phyloP scores from a whole-genome alignment of 2,113 vertebrate species.

The Pterocles gutturalis region DNA sequence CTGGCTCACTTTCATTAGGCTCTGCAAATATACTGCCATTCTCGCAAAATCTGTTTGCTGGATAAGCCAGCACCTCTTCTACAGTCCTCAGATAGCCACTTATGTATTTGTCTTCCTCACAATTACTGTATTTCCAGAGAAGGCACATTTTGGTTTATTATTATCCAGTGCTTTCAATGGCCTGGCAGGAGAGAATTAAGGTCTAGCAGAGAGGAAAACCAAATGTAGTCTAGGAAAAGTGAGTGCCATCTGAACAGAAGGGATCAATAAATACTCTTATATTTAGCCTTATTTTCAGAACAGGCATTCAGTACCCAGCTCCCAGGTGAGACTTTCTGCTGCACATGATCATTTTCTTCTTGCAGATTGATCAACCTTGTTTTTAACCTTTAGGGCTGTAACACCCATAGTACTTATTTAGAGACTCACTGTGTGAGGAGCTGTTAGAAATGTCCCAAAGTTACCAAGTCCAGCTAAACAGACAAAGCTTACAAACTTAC shows the following conservation, averaged over 20 bases:
- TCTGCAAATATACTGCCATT: conserved; percentile 17
- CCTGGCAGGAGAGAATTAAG: not conserved
- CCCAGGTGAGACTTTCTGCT: not conserved
- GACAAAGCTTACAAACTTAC: not conserved
- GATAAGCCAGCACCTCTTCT: not conserved
- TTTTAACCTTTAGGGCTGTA: not conserved
- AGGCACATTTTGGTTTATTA: conserved; percentile 25
- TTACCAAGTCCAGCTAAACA: not conserved
- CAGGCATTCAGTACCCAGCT: not conserved
- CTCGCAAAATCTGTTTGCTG: not conserved
- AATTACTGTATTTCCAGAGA: conserved; percentile 11
- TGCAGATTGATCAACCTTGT: not conserved
- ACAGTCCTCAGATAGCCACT: not conserved
- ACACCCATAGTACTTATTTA: not conserved
- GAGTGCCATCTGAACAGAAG: not conserved
- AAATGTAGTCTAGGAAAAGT: not conserved
- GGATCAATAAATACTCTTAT: not conserved
- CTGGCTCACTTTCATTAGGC: conserved; percentile 24
- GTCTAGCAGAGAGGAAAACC: not conserved
- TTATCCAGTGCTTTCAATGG: not conserved
- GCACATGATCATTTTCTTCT: not conserved
- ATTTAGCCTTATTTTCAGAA: conserved; percentile 5
- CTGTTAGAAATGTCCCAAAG: not conserved
- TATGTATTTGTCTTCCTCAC: conserved; percentile 11
- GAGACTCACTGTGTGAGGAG: not conserved